A percentile compares a stretch with the other conserved stretches of the same genome.
Evolutionary conservation across 2,113 vertebrate genomes (phyloP).

Genomic region (Cygnus atratus): DNA sequence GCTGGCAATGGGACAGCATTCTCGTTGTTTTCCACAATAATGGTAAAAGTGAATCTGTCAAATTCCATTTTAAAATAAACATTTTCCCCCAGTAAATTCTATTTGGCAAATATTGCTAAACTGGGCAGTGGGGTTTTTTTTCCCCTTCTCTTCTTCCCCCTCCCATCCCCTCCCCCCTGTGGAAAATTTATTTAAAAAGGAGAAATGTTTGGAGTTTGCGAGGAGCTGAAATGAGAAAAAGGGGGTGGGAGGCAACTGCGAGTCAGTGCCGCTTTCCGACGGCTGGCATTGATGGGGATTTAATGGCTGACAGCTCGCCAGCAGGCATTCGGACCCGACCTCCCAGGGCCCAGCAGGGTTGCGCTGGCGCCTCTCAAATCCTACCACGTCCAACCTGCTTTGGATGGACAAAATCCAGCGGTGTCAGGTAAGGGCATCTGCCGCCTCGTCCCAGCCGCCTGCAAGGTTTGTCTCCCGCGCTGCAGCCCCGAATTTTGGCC

Average conservation of each 20-base stretch:
- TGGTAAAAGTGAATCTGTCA: neutral
- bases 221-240: neutral
- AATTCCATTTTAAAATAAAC: neutral
- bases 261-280: neutral
- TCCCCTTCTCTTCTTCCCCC: neutral
- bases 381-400: neutral
- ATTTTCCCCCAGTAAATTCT: neutral
- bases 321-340: accelerated
- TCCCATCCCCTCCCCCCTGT: accelerated
- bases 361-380: neutral
- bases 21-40: neutral
- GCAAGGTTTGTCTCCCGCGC: neutral
- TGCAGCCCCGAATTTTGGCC: neutral
- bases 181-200: neutral
- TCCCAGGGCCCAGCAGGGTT: neutral
- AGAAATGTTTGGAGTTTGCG: neutral
- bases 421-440: neutral
- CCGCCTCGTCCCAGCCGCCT: neutral
- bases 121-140: neutral
- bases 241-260: neutral
- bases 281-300: neutral
- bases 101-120: neutral
- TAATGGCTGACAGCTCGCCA: neutral
- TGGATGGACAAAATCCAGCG: neutral
- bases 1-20: neutral